phyloP scores from a whole-genome alignment of 1,140 invertebrate genomes.

The Anagrus nilaparvatae region DNA sequence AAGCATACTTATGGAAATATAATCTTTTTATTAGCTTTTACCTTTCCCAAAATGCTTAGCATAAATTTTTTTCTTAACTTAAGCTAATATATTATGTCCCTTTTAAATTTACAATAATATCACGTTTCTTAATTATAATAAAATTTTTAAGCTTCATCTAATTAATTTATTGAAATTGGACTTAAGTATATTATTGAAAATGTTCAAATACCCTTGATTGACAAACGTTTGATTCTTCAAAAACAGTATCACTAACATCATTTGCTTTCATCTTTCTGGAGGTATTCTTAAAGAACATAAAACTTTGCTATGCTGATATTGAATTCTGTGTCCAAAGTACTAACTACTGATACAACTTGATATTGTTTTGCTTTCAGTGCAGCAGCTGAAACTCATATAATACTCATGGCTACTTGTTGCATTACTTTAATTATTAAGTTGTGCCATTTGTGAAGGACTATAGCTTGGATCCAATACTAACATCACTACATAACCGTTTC shows the following conservation, averaged over 20 bases:
- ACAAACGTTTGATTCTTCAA: too few species aligned
- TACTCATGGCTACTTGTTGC: slow-evolving; percentile 51
- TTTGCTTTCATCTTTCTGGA: slow-evolving; percentile 47
- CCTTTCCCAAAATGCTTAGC: slow-evolving; percentile 6
- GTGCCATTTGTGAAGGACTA: slow-evolving; percentile 63
- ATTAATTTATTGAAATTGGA: too few species aligned
- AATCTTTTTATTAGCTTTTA: too few species aligned
- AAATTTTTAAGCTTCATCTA: too few species aligned
- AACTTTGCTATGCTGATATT: slow-evolving; percentile 65
- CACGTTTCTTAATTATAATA: too few species aligned
- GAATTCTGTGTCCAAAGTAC: slow-evolving; percentile 58
- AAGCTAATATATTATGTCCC: slow-evolving; percentile 13
- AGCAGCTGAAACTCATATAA: slow-evolving; percentile 59
- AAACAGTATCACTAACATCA: slow-evolving; percentile 18
- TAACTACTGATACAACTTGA: slow-evolving; percentile 69
- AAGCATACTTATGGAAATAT: too few species aligned
- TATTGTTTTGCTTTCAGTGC: slow-evolving; percentile 75
- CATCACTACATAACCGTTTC: slow-evolving; percentile 58
- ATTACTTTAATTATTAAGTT: slow-evolving; percentile 47
- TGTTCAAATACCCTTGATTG: too few species aligned
- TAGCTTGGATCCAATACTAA: slow-evolving; percentile 78
- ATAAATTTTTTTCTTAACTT: slow-evolving; percentile 8
- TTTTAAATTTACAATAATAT: slow-evolving; percentile 15
- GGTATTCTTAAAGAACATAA: slow-evolving; percentile 54
- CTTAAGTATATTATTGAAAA: too few species aligned